These are phyloP conservation scores for Origma solitaria DNA, from an alignment of 2,113 vertebrate genomes.

Conservation along the genomic window DNA sequence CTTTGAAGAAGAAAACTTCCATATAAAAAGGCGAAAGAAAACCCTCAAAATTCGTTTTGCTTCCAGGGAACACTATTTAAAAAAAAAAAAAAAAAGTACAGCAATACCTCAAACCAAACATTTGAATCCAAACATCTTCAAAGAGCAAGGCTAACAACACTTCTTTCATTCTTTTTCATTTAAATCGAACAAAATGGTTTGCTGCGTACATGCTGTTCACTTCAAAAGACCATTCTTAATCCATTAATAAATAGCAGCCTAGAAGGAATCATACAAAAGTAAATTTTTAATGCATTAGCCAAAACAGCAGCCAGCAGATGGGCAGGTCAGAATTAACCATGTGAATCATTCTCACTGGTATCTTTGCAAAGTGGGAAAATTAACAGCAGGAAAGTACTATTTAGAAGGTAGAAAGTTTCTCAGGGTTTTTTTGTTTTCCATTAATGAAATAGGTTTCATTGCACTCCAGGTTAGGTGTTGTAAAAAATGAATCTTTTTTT, in stretches of 20 bases:
- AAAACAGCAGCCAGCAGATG: neutral
- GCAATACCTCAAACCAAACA: neutral
- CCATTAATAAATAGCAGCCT: slow-evolving; percentile 33
- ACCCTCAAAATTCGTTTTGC: neutral
- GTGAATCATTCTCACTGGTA: neutral
- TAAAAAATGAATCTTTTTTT: neutral
- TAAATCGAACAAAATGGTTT: slow-evolving; percentile 22
- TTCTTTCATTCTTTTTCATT: neutral
- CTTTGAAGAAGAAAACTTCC: neutral
- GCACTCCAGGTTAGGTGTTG: neutral
- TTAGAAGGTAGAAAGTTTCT: neutral
- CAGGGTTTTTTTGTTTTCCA: neutral
- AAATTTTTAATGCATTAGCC: slow-evolving; percentile 10
- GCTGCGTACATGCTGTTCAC: neutral
- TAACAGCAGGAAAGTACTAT: neutral
- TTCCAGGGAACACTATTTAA: neutral
- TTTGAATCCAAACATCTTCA: slow-evolving; percentile 12
- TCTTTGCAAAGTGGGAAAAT: neutral
- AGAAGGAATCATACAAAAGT: neutral
- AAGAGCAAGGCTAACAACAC: neutral
- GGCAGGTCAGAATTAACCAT: neutral
- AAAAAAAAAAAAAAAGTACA: neutral
- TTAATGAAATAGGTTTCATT: neutral
- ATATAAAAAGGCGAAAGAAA: neutral
- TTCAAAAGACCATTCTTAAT: slow-evolving; percentile 38